Conservation (phyloP, 2,113 vertebrate genomes). For the Haplochromis burtoni region DNA sequence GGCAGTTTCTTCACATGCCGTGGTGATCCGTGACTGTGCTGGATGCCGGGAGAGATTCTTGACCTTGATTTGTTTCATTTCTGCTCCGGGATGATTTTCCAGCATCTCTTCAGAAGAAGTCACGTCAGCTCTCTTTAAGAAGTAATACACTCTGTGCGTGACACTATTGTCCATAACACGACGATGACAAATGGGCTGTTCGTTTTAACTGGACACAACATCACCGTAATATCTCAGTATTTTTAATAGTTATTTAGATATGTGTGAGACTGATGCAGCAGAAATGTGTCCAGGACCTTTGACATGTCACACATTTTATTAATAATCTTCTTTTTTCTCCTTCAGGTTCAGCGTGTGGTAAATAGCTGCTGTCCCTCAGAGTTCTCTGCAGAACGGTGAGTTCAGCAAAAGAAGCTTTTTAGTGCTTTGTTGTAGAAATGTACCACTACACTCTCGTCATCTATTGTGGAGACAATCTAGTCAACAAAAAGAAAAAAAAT, state of each 20-base stretch:
- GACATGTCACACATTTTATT: background rate
- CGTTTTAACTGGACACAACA: background rate
- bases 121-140: background rate
- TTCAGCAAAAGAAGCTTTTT: background rate
- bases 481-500: background rate
- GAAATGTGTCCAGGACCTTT: background rate
- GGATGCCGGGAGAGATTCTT: background rate
- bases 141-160: background rate
- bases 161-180: background rate
- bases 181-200: background rate
- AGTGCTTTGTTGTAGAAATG: background rate
- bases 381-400: slow-evolving; percentile 27
- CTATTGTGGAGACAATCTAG: background rate
- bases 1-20: background rate
- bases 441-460: background rate
- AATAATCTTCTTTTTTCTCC: background rate
- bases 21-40: background rate
- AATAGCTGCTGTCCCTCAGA: background rate
- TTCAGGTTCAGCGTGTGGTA: background rate
- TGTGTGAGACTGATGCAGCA: background rate
- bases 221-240: background rate
- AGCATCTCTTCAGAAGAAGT: background rate
- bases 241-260: background rate
- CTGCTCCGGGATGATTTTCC: background rate
- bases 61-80: background rate